Evolutionary conservation across 2,888 invertebrate species (phyloP), one percentile per base, ranked within the genome.

Genomic region (Tetrapedia diversipes): DNA sequence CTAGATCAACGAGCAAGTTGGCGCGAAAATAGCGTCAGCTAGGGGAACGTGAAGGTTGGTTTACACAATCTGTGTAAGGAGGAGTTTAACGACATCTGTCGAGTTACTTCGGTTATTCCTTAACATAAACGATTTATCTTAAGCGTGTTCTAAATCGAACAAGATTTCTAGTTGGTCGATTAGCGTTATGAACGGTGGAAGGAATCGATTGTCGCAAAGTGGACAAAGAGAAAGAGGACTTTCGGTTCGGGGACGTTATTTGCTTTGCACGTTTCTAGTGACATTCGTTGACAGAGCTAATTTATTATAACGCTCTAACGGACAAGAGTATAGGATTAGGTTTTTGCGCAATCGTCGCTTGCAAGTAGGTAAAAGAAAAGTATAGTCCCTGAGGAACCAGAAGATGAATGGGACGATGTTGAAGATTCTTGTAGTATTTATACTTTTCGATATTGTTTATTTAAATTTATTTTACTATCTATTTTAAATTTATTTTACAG

Each of bases 61-160:
- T 61, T 34, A 47, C 29, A 45, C 19, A 16, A 39, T 41, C 7
- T n/a, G n/a, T 27, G 24, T 45, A 32, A 47, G 34, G 45, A 60
- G 43, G 60, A 64, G 32, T 70, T 79, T 64, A 60, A 71, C 11
- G 32, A 19, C 16, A 43, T 39, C 47, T 8, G 41, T 34, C 47
- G 53, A n/a, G 49, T 47, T 66, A 45, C 39, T 16, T 64, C 24
- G 34, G 11, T 67, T 64, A 39, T 37, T 59, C 37, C 54, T 73
- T 66, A 61, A 66, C 66, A 59, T 53, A 61, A 69, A 41, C 56
- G 53, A 65, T 68, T 56, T 65, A 54, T 68, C n/a, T 10, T 66
- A n/a, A 54, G 16, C 16, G 27, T 2, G 16, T 37, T 22, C 8
- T 14, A 39, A 45, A 39, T 37, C n/a, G 29, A 24, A 56, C 3